Conservation (phyloP, 2,797 vertebrate species). For the Pristis pectinata region DNA sequence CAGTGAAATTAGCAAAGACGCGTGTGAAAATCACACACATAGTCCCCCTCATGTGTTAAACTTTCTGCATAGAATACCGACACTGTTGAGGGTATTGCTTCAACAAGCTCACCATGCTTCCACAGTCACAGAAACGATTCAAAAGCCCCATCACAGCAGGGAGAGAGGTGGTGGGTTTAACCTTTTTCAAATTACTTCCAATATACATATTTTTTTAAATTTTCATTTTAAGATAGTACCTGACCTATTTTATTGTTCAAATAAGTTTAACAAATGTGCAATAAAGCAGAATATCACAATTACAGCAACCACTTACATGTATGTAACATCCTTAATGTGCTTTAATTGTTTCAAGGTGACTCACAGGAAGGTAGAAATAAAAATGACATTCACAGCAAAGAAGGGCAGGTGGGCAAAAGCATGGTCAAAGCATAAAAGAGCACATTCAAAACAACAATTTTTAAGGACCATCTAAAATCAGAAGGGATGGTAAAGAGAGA, state of each 20-base stretch:
- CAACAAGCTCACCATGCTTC: not conserved
- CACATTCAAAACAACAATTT: not conserved
- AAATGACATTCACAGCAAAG: not conserved
- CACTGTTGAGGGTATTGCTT: not conserved
- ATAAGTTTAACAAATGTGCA: not conserved
- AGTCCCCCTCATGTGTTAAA: not conserved
- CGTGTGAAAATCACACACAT: not conserved
- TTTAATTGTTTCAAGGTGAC: not conserved
- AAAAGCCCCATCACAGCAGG: not conserved
- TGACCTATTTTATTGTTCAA: not conserved
- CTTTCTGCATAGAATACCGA: not conserved
- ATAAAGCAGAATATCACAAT: not conserved
- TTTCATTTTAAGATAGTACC: not conserved
- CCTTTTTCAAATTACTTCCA: not conserved
- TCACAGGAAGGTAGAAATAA: not conserved
- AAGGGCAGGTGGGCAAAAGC: not conserved
- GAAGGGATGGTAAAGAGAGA: not conserved
- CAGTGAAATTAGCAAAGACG: not conserved
- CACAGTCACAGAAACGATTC: not conserved
- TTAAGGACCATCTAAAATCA: not conserved
- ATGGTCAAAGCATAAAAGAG: not conserved
- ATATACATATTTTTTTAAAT: not conserved
- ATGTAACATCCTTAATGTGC: not conserved
- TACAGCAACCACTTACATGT: not conserved
- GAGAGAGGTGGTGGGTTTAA: not conserved